phyloP scores from a whole-genome alignment of 2,888 invertebrate species.

The Ormia ochracea region DNA sequence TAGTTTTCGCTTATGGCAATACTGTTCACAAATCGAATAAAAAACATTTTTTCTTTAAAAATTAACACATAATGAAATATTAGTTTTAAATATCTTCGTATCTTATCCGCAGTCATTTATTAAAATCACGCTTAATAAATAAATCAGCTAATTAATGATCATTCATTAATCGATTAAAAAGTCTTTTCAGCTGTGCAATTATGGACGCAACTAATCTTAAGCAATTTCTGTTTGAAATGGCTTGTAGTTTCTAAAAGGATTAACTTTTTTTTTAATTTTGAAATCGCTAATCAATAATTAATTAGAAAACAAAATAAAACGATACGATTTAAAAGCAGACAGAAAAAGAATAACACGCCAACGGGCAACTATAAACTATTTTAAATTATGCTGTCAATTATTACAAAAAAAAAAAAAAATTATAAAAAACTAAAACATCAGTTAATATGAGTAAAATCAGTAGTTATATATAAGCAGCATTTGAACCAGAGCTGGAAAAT shows the following conservation, averaged over 20 bases:
- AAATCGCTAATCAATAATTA: neutral
- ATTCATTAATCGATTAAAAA: neutral
- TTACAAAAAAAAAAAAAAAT: neutral
- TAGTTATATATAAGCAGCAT: constrained; percentile 12
- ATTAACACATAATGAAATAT: neutral
- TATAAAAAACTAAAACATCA: neutral
- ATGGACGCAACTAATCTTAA: neutral
- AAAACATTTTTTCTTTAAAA: no score
- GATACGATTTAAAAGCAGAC: constrained; percentile 21
- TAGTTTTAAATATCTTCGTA: neutral
- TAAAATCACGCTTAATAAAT: neutral
- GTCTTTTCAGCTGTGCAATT: neutral
- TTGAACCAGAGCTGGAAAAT: neutral
- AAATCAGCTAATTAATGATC: neutral
- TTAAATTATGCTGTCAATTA: constrained; percentile 10
- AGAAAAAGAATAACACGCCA: neutral
- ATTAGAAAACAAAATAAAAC: neutral
- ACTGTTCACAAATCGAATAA: no score
- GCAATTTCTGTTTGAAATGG: no score
- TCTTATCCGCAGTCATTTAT: neutral
- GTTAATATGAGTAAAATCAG: constrained; percentile 2
- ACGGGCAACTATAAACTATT: constrained; percentile 20
- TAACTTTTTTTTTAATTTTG: no score
- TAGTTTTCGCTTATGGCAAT: no score
- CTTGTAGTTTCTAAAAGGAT: no score